Percentiles rank a stretch among this genome's conserved stretches.
These are phyloP conservation scores for Garra rufa DNA, from an alignment of 2,113 vertebrate genomes.

Conservation along the genomic window DNA sequence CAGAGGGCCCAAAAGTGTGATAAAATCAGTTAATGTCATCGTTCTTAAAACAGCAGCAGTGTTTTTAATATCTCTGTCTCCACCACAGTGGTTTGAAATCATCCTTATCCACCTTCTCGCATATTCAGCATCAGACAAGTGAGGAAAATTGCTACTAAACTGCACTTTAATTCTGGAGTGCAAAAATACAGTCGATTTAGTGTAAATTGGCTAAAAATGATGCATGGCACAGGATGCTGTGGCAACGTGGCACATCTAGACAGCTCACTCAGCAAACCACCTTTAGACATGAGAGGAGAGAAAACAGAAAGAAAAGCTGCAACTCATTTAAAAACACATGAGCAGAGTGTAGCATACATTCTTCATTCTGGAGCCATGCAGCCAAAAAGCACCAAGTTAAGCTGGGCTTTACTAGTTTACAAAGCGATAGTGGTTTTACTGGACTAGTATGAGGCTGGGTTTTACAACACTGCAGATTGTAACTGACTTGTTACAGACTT, in stretches of 20 bases:
- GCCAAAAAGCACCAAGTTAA: not conserved
- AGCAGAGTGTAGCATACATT: conserved; percentile 40
- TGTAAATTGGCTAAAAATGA: not conserved
- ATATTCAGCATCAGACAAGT: not conserved
- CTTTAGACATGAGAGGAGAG: conserved; percentile 10
- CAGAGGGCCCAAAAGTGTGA: not conserved
- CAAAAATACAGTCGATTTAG: not conserved
- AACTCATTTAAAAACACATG: conserved; percentile 63
- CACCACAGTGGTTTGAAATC: not conserved
- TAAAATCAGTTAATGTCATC: not conserved
- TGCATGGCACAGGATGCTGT: not conserved
- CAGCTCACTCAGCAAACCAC: conserved; percentile 1
- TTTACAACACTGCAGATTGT: not conserved
- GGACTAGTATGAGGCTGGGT: not conserved
- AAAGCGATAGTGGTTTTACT: not conserved
- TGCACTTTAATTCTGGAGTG: not conserved
- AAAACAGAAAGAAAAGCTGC: conserved; percentile 54
- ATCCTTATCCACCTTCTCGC: not conserved
- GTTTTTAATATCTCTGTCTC: not conserved
- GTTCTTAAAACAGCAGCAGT: not conserved
- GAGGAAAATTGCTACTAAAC: not conserved
- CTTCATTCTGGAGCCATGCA: conserved; percentile 1
- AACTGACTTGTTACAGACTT: not conserved
- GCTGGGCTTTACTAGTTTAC: not conserved
- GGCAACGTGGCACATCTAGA: conserved; percentile 28